Percentiles rank a stretch among this genome's conserved stretches.
Evolutionary conservation across 2,113 vertebrate genomes (phyloP).

Genomic region (Coryphaenoides rupestris): DNA sequence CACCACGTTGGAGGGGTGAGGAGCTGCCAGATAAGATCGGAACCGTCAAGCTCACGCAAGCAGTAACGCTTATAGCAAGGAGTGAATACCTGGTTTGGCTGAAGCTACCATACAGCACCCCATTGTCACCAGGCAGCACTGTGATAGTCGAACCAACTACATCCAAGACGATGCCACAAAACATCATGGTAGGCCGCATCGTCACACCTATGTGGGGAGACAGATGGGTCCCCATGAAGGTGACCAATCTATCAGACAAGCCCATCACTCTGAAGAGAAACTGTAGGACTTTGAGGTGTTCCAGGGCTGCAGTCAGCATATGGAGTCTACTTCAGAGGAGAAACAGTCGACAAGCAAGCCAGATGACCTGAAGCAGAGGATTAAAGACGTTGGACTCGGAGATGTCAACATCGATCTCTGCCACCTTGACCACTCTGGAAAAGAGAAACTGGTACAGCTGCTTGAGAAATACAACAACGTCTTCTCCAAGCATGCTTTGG

Average conservation of each 20-base stretch:
- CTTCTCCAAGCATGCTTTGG: conserved; percentile 22
- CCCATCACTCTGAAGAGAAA: conserved; percentile 19
- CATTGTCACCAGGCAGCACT: conserved; percentile 3
- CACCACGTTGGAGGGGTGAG: not conserved
- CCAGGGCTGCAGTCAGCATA: too few relatives aligned
- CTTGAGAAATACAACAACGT: conserved; percentile 11
- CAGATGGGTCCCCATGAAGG: conserved; percentile 10
- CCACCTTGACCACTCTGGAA: not conserved
- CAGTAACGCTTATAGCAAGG: conserved; percentile 18
- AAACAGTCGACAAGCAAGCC: too few relatives aligned
- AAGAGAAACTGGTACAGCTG: not conserved
- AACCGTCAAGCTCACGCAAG: conserved; percentile 6
- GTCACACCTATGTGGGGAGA: not conserved
- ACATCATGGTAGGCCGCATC: not conserved
- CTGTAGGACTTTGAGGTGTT: conserved; percentile 16
- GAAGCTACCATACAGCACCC: not conserved
- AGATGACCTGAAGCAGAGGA: too few relatives aligned
- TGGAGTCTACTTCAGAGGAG: too few relatives aligned
- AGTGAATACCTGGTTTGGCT: conserved; percentile 26
- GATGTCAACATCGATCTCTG: too few relatives aligned
- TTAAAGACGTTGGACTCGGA: too few relatives aligned
- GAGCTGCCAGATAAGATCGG: conserved; percentile 1
- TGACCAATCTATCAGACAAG: conserved; percentile 2
- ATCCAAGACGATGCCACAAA: not conserved
- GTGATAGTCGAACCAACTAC: not conserved